Evolutionary conservation across 2,113 vertebrate species (phyloP), one percentile per base, ranked within the genome.

Genomic region (Heptranchias perlo): DNA sequence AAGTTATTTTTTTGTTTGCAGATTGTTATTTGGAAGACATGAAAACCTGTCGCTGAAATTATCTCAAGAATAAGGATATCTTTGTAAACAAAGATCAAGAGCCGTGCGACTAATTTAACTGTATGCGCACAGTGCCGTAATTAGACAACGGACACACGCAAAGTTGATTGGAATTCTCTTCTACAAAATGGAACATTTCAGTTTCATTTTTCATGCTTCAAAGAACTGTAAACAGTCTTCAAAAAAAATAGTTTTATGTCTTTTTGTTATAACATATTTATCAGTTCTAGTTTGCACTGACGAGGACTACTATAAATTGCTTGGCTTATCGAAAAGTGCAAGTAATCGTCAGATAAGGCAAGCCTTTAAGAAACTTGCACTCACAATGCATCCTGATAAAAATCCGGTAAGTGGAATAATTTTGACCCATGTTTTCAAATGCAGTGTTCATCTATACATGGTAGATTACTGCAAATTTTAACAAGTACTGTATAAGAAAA

Each of bases 371-470:
- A 99, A 99, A 97, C 97, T 99, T 96, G 99, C 99, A 0, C 97
- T 99, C 52, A 99, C 98, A 95, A 98, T 99, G 97, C 99, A 99
- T 97, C 99, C 99, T n/a, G 99, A 99, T 97, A 99, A 99, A 97
- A 99, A 99, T 97, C 99, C 98, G 31, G 99, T 99, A 96, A 97
- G 98, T 98, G 96, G 73, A 76, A 1, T 76, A 96, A 96, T n/a
- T 92, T 92, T 54, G 52, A 61, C 64, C 58, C 54, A 28, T 86
- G 23, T 31, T 13, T 84, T 61, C 6, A 18, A 58, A 44, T 87
- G 25, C 47, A 86, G 39, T 39, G 5, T n/a, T n/a, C n/a, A n/a
- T n/a, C n/a, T n/a, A n/a, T n/a, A n/a, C n/a, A n/a, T 89, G 18
- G 35, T 13, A 78, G 96, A 62, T 82, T 21, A 18, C 31, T 92